Evolutionary conservation across 2,113 vertebrate genomes (phyloP), one percentile per base, ranked within the genome.

Genomic region (Romanogobio albipinnatus): DNA sequence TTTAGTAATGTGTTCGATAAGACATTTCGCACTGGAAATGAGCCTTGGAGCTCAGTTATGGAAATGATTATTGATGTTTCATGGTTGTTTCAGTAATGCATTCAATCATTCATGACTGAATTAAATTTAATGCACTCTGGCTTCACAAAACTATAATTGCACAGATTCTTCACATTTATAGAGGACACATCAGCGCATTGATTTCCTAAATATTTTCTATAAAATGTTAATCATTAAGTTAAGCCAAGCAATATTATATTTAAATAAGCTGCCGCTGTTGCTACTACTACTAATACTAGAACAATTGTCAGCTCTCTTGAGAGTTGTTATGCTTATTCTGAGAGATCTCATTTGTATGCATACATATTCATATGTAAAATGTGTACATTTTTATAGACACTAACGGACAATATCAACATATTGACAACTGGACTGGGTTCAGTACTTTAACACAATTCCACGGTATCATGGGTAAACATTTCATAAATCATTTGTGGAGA

Each of bases 31-130:
- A 61, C 70, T 71, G 81, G 76, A 84, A 88, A 88, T 86, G 70
- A 88, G 84, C 82, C 84, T 84, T 56, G 75, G n/a, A 86, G 68
- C 47, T 45, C 73, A 33, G 70, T 81, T 68, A 51, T 68, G 62
- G 56, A 76, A 61, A 88, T 86, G 36, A 70, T 81, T 76, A 84
- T 86, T 47, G 70, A 81, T 88, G 76, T 85, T 85, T 85, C 82
- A 49, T 85, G 58, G 81, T 75, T 71, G 59, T 85, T 71, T 85
- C 78, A 53, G 61, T 84, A 70, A 81, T 80, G 68, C 39, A 71
- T 75, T 81, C 81, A 76, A 76, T 80, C 84, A 51, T 47, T 85
- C 84, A 81, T 33, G 68, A 81, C 66, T 71, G 77, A 81, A 85
- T 73, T 53, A 56, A 61, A 80, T 85, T 64, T 81, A 73, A 73